phyloP scores from a whole-genome alignment of 2,113 vertebrate species.

The Dromas ardeola region DNA sequence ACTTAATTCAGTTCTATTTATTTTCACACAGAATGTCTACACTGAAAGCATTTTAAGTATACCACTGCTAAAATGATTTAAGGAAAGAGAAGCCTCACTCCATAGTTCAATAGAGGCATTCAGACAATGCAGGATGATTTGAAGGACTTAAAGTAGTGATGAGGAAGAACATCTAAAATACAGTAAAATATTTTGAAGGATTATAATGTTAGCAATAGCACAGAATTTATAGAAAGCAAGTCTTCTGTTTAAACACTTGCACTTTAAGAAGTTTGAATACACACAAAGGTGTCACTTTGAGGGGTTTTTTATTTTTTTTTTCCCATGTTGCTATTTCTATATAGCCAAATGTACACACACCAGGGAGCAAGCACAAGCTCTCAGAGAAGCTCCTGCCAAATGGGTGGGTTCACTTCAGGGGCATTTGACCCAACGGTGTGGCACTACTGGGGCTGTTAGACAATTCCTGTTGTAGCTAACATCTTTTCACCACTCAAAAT shows the following conservation, averaged over 20 bases:
- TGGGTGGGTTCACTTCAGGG: background rate
- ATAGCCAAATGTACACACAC: background rate
- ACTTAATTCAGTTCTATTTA: background rate
- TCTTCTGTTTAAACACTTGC: background rate
- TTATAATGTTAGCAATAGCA: background rate
- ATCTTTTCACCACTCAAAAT: background rate
- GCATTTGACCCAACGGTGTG: background rate
- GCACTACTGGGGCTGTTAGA: background rate
- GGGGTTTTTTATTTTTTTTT: background rate
- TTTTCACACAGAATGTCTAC: background rate
- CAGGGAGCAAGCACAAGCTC: background rate
- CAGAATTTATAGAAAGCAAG: background rate
- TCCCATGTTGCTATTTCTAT: background rate
- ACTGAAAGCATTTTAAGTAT: background rate
- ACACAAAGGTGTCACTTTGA: background rate
- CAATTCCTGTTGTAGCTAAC: background rate
- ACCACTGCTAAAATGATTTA: background rate
- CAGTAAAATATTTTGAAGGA: fast-evolving
- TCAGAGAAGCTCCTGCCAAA: background rate
- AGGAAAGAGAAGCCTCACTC: background rate
- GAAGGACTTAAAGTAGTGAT: background rate
- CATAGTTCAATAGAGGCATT: background rate
- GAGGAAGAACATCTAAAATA: background rate
- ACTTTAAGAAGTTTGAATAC: background rate
- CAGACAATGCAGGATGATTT: background rate